A percentile compares a stretch with the other conserved stretches of the same genome.
Conservation (phyloP, 2,888 invertebrate genomes). For the Philhelius pedissequus region DNA sequence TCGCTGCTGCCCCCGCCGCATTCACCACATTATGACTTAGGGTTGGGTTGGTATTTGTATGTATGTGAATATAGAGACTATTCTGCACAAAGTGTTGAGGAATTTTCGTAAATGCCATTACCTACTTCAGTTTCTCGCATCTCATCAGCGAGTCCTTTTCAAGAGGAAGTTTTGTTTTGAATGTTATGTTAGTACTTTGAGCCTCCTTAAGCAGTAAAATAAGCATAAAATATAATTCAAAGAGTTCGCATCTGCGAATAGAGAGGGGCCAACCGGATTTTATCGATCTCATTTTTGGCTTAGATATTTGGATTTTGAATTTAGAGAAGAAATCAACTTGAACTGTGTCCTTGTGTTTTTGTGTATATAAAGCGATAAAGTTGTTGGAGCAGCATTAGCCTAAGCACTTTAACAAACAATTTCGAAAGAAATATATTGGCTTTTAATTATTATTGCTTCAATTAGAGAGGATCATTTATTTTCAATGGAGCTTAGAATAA, state of each 20-base stretch:
- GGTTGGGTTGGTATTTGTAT: background rate
- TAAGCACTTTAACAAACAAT: background rate
- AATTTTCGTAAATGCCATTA: background rate
- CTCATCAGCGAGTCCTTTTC: background rate
- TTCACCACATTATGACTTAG: background rate
- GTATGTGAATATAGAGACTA: constrained; percentile 14
- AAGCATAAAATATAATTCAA: constrained; percentile 50
- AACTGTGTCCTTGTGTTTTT: too few relatives aligned
- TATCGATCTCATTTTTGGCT: constrained; percentile 28
- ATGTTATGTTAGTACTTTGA: constrained; percentile 16
- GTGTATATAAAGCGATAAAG: background rate
- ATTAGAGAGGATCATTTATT: background rate
- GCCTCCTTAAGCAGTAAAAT: constrained; percentile 52
- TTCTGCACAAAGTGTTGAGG: background rate
- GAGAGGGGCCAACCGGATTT: constrained; percentile 14
- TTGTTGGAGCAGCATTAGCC: background rate
- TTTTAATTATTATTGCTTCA: background rate
- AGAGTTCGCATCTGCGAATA: background rate
- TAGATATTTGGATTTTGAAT: background rate
- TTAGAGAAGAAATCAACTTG: background rate
- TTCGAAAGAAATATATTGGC: background rate
- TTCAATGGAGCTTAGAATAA: background rate
- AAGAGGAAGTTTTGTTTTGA: background rate
- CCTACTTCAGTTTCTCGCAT: background rate
- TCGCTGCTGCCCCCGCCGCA: too few relatives aligned